Conservation (phyloP, 2,888 invertebrate species). For the Trachelus stipa region DNA sequence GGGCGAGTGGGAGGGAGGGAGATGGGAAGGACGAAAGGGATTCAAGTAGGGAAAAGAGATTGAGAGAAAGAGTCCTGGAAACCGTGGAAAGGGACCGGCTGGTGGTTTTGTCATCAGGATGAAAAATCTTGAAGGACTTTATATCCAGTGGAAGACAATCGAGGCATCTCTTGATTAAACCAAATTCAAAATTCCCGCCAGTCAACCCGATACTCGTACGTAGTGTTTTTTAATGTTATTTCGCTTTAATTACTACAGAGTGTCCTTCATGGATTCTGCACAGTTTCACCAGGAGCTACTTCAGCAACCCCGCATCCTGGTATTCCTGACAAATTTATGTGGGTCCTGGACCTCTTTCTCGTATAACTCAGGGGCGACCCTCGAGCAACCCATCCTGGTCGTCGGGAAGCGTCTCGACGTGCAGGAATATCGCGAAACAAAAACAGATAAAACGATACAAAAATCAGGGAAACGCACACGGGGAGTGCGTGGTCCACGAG, state of each 20-base stretch:
- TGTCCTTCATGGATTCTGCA: background rate
- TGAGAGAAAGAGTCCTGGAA: constrained; percentile 22
- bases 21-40: constrained; percentile 26
- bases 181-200: background rate
- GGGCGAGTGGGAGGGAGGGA: constrained; percentile 29
- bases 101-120: constrained; percentile 4
- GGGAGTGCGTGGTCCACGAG: background rate
- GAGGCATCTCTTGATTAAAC: background rate
- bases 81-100: constrained; percentile 10
- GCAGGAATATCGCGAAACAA: constrained; percentile 39
- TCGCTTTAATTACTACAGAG: background rate
- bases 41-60: constrained; percentile 21
- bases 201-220: background rate
- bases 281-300: background rate
- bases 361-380: constrained; percentile 37
- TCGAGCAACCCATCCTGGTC: background rate
- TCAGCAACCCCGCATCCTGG: background rate
- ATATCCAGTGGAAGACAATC: background rate
- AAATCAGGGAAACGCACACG: constrained; percentile 20
- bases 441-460: constrained; percentile 39
- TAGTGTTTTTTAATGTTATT: background rate
- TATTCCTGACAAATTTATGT: constrained; percentile 52
- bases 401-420: constrained; percentile 19
- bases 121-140: background rate
- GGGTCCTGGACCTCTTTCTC: constrained; percentile 47